phyloP scores from a whole-genome alignment of 2,888 invertebrate genomes.

The Arctia plantaginis region DNA sequence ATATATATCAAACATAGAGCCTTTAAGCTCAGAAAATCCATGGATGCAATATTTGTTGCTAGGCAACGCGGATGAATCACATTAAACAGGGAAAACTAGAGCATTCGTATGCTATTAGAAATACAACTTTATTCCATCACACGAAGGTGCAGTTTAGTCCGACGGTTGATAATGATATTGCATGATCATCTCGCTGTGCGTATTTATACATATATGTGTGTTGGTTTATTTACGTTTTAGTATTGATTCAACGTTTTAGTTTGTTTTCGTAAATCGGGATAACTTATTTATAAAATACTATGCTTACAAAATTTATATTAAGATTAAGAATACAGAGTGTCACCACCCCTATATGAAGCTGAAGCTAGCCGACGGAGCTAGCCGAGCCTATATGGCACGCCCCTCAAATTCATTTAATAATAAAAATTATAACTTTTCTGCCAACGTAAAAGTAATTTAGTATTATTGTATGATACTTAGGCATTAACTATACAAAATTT shows the following conservation, averaged over 20 bases:
- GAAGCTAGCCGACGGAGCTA: too few species aligned
- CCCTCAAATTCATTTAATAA: too few species aligned
- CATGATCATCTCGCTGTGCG: background rate
- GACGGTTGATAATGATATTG: background rate
- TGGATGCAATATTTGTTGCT: conserved; percentile 34
- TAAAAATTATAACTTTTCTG: too few species aligned
- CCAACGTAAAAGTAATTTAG: too few species aligned
- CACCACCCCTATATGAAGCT: too few species aligned
- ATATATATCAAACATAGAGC: too few species aligned
- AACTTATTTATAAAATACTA: too few species aligned
- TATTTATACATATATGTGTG: background rate
- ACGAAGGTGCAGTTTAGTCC: background rate
- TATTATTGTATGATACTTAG: too few species aligned
- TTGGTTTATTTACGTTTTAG: background rate
- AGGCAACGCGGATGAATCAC: conserved; percentile 31
- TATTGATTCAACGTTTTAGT: background rate
- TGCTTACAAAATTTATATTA: too few species aligned
- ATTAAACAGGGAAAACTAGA: conserved; percentile 31
- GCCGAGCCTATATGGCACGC: too few species aligned
- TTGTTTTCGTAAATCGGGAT: background rate
- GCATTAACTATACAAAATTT: too few species aligned
- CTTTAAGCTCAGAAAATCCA: background rate
- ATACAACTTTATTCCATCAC: background rate
- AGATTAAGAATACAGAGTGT: too few species aligned
- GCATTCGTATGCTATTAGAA: conserved; percentile 7